Conservation (phyloP, 2,113 vertebrate species). For the Sinocyclocheilus rhinocerous region DNA sequence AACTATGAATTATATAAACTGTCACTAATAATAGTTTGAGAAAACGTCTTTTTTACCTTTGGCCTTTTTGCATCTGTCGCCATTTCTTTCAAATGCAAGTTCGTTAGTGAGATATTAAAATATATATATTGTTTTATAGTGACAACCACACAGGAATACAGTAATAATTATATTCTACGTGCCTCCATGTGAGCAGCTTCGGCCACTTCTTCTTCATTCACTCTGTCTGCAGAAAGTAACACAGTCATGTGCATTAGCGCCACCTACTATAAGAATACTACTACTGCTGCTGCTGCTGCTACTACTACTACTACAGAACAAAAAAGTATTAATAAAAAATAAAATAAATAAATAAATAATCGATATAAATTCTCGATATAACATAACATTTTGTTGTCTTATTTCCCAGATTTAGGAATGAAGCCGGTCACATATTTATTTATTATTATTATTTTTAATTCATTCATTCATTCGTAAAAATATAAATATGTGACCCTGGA, state of each 20-base stretch:
- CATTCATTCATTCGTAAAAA: too few relatives aligned
- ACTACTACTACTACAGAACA: background rate
- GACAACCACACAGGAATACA: background rate
- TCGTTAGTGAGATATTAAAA: background rate
- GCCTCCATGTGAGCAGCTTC: background rate
- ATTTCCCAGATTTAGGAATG: too few relatives aligned
- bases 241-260: background rate
- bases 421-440: too few relatives aligned
- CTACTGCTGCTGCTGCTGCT: background rate
- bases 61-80: conserved; percentile 68
- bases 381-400: too few relatives aligned
- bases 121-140: background rate
- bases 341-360: background rate
- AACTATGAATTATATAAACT: background rate
- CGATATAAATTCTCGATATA: background rate
- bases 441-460: too few relatives aligned
- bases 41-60: conserved; percentile 64
- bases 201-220: background rate
- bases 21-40: background rate
- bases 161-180: background rate
- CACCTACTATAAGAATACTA: background rate
- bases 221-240: background rate
- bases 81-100: conserved; percentile 57
- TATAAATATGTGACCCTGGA: too few relatives aligned
- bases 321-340: too few relatives aligned